Evolutionary conservation across 2,888 invertebrate species (phyloP).

Genomic region (Metopia argyrocephala): DNA sequence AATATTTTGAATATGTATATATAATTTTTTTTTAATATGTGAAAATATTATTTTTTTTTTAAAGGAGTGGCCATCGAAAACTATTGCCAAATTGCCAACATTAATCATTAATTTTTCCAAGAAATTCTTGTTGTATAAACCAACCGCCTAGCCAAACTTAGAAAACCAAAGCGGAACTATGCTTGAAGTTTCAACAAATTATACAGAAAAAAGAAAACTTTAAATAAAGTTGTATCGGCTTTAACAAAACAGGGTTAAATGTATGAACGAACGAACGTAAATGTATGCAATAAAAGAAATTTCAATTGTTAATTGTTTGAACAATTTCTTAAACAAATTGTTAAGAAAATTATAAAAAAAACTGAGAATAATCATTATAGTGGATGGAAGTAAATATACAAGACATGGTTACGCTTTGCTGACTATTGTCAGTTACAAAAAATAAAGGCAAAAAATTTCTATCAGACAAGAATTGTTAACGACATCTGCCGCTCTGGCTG

Average conservation of each 20-base stretch:
- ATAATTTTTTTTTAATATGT: no score
- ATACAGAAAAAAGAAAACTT: not conserved
- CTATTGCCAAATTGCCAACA: slow-evolving; percentile 21
- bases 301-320: slow-evolving; percentile 37
- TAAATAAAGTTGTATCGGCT: not conserved
- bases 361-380: slow-evolving; percentile 5
- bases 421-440: slow-evolving; percentile 54
- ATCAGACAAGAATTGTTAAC: slow-evolving; percentile 31
- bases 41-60: no score
- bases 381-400: not conserved
- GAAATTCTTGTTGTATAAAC: not conserved
- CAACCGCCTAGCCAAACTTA: not conserved
- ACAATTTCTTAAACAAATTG: slow-evolving; percentile 49
- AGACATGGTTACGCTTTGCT: slow-evolving; percentile 55
- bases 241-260: slow-evolving; percentile 18
- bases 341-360: slow-evolving; percentile 1
- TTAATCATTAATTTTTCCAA: slow-evolving; percentile 29
- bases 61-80: no score
- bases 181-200: slow-evolving; percentile 33
- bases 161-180: slow-evolving; percentile 50
- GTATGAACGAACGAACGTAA: not conserved
- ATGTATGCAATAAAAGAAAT: slow-evolving; percentile 4
- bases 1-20: no score
- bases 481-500: slow-evolving; percentile 41
- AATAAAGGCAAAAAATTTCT: not conserved